These are phyloP conservation scores for Forpus xanthops DNA, from an alignment of 2,797 vertebrate genomes.

Conservation along the genomic window DNA sequence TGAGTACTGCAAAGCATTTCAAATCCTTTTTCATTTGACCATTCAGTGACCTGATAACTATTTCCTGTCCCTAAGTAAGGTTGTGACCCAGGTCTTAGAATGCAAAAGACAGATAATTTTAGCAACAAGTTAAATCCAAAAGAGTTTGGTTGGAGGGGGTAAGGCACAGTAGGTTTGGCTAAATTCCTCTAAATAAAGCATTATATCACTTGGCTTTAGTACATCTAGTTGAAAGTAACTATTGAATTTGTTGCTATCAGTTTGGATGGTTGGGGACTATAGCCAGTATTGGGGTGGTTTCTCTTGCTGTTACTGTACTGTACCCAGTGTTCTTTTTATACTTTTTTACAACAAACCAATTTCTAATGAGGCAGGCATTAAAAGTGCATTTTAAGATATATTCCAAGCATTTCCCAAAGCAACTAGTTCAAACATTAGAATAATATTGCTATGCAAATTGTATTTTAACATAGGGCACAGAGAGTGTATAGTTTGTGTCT, in stretches of 20 bases:
- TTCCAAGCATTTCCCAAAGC: neutral
- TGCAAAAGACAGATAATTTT: conserved; percentile 88
- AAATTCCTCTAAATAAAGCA: conserved; percentile 63
- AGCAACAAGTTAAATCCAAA: conserved; percentile 85
- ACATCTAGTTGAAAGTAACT: conserved; percentile 53
- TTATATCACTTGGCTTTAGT: conserved; percentile 45
- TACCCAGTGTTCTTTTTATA: neutral
- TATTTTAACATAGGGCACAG: neutral
- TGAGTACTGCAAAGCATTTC: conserved; percentile 79
- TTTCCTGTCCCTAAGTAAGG: conserved; percentile 87
- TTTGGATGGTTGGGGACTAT: conserved; percentile 8
- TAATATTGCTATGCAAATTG: neutral
- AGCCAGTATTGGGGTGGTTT: neutral
- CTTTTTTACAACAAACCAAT: neutral
- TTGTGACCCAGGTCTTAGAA: conserved; percentile 88
- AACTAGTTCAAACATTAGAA: neutral
- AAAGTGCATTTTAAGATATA: neutral
- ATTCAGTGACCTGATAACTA: conserved; percentile 86
- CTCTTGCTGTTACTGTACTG: conserved; percentile 31
- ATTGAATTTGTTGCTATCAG: conserved; percentile 36
- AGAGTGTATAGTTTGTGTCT: neutral
- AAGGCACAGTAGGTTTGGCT: conserved; percentile 39
- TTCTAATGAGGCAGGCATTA: neutral
- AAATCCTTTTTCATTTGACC: conserved; percentile 87
- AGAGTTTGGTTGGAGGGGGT: conserved; percentile 61